Base-by-base conservation (phyloP, 1,140 invertebrate species). In the Bombus soroeensis region DNA sequence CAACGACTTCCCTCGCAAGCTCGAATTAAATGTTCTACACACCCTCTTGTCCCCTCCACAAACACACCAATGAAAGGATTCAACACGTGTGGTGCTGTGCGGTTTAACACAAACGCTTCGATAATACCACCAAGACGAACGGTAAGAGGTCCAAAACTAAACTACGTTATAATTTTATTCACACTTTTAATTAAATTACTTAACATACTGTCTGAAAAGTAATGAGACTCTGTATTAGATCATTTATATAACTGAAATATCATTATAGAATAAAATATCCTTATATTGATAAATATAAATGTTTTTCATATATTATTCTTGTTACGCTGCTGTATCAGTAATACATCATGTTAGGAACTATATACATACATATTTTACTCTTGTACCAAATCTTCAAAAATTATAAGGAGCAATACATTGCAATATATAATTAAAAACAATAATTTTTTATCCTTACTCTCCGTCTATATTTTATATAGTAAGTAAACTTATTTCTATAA, bases 11-110 rank as follows among this genome's bases (percentile, higher is more conserved):
- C 83, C 90, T 91, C 88, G 90, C 83, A 91, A 91, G 85, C 81
- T 91, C 80, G 84, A 91, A 91, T 91, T 91, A 91, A 91, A 91
- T 91, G 87, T 85, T 87, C 85, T 91, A 82, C 90, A 83, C 90
- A 90, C 90, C 86, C 88, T 85, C 82, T 82, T 76, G 76, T 39
- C 87, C 90, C 81, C 80, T 53, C 77, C 70, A 57, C 43, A 59
- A 28, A 37, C 25, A 39, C 64, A 85, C 53, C 87, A 81, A 84
- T 68, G 64, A 85, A 85, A 85, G 84, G 71, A 81, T 81, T 85
- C 71, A 47, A 85, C 79, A 81, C 84, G 84, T 85, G 83, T 68
- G 59, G 34, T 68, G 37, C n/a, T 71, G 41, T 81, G 43, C 37
- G 79, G 41, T 81, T 81, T 81, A 75, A 37, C 34, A 39, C 25